These are phyloP conservation scores for Engystomops pustulosus DNA, from an alignment of 2,113 vertebrate species.

Conservation along the genomic window DNA sequence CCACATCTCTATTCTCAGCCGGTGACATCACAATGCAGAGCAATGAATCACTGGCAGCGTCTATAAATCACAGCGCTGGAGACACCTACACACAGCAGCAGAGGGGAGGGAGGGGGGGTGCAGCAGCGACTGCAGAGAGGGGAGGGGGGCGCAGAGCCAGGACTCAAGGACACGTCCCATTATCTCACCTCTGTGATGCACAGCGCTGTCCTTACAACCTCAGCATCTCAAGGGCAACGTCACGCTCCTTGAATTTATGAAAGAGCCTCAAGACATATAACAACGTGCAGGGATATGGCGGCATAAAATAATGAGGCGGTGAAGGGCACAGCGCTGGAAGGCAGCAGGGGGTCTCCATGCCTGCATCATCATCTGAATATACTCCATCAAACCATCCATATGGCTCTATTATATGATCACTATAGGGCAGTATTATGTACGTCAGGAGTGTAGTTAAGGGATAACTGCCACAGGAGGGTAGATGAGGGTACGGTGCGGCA, in stretches of 20 bases:
- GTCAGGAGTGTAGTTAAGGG: too few species aligned
- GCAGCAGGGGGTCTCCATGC: too few species aligned
- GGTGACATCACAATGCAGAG: conserved; percentile 70
- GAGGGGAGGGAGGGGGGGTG: background rate
- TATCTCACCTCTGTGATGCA: background rate
- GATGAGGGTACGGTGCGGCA: too few species aligned
- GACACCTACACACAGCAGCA: conserved; percentile 50
- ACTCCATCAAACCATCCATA: too few species aligned
- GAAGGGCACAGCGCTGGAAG: too few species aligned
- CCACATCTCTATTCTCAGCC: conserved; percentile 33
- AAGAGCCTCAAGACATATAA: background rate
- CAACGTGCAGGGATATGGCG: too few species aligned
- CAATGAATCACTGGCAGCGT: conserved; percentile 62
- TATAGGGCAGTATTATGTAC: too few species aligned
- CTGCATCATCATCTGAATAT: too few species aligned
- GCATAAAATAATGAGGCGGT: too few species aligned
- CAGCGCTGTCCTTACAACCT: background rate
- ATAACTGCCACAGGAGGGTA: too few species aligned
- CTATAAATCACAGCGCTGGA: conserved; percentile 17
- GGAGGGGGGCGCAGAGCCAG: background rate
- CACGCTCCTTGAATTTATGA: background rate
- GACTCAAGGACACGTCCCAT: background rate
- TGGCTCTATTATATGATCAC: too few species aligned
- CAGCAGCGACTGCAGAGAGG: background rate
- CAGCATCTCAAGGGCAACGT: background rate